Percentiles rank a stretch among this genome's conserved stretches.
Conservation (phyloP, 2,113 vertebrate species). For the Desmodus rotundus region DNA sequence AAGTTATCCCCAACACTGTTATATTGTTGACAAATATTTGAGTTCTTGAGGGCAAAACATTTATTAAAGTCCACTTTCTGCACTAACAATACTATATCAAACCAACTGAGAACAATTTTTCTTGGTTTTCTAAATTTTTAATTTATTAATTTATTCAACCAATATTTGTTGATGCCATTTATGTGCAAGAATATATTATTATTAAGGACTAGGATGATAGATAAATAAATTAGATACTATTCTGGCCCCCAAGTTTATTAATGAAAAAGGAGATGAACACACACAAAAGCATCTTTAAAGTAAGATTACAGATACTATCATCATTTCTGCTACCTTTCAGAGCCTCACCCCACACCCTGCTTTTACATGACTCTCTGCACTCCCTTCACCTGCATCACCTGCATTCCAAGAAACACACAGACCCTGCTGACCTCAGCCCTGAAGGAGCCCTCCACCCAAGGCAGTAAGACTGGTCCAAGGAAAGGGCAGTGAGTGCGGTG, state of each 20-base stretch:
- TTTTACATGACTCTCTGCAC: neutral
- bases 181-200: neutral
- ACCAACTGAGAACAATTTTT: neutral
- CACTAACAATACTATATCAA: neutral
- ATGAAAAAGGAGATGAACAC: neutral
- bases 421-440: neutral
- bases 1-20: neutral
- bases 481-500: neutral
- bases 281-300: neutral
- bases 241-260: neutral
- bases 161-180: neutral
- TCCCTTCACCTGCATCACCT: neutral
- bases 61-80: neutral
- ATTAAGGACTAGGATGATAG: neutral
- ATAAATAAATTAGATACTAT: neutral
- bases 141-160: neutral
- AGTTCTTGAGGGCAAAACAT: neutral
- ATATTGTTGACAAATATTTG: neutral
- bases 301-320: neutral
- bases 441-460: neutral
- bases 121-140: conserved; percentile 8
- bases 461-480: neutral
- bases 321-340: neutral
- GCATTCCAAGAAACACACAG: neutral
- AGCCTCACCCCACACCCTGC: neutral